Conservation (phyloP, 1,140 invertebrate species). For the Drosophila neocordata region DNA sequence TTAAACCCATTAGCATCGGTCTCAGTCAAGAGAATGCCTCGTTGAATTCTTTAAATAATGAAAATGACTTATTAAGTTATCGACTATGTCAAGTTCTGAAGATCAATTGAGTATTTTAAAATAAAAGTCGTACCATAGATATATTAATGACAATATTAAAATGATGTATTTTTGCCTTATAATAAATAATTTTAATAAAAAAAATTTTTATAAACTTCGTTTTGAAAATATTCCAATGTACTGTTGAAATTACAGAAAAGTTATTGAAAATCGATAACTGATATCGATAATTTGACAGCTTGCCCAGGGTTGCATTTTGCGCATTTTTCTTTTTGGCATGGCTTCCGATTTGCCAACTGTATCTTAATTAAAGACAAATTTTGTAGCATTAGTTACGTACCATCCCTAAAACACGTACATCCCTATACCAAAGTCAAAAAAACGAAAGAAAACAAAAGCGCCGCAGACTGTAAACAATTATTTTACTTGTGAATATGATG, state of each 20-base stretch:
- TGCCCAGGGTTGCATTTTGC: constrained; percentile 34
- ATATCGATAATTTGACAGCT: constrained; percentile 9
- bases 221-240: background rate
- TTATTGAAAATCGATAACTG: background rate
- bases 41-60: constrained; percentile 5
- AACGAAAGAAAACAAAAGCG: constrained; percentile 41
- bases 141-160: background rate
- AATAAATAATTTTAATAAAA: constrained; percentile 6
- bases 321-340: constrained; percentile 41
- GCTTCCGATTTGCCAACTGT: constrained; percentile 51
- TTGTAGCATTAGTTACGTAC: constrained; percentile 35
- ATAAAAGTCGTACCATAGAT: background rate
- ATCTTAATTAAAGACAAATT: constrained; percentile 42
- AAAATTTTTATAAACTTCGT: background rate
- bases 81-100: constrained; percentile 45
- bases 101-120: constrained; percentile 21
- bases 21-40: background rate
- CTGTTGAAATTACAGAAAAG: background rate
- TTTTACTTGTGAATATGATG: constrained; percentile 30
- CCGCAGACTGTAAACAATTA: constrained; percentile 32
- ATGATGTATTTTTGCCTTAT: background rate
- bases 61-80: constrained; percentile 55
- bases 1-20: background rate
- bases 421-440: constrained; percentile 22
- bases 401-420: constrained; percentile 54